These are phyloP conservation scores for Cariama cristata DNA, from an alignment of 2,113 vertebrate genomes.

Conservation along the genomic window DNA sequence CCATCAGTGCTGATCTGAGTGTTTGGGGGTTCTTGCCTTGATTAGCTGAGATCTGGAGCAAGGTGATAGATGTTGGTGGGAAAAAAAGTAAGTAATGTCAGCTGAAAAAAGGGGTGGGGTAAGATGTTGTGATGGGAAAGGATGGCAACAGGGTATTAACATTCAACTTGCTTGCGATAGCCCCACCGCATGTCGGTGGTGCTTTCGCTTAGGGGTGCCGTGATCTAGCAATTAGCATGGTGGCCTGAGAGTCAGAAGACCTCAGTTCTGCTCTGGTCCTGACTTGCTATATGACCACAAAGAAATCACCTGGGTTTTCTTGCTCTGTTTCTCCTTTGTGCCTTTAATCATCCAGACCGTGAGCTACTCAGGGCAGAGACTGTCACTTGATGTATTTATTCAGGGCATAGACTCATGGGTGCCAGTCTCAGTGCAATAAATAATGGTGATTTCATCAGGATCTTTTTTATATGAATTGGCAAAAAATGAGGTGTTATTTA, in stretches of 20 bases:
- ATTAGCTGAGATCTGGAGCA: neutral
- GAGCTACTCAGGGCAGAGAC: neutral
- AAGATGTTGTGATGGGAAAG: neutral
- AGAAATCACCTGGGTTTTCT: neutral
- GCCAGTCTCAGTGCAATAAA: neutral
- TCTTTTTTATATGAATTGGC: neutral
- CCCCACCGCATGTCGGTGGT: neutral
- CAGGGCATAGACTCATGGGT: neutral
- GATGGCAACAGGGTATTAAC: neutral
- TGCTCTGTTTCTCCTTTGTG: neutral
- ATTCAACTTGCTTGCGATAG: accelerated
- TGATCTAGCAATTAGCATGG: neutral
- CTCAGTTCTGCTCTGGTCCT: neutral
- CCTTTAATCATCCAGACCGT: neutral
- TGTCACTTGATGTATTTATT: neutral
- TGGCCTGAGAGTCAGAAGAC: neutral
- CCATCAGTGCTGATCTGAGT: neutral
- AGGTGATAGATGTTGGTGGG: neutral
- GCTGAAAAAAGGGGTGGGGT: neutral
- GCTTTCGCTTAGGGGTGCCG: neutral
- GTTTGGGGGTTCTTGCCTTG: neutral
- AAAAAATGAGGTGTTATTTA: neutral
- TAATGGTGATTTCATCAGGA: neutral
- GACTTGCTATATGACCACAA: neutral
- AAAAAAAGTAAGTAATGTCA: neutral